Conservation (phyloP, 2,797 vertebrate species). For the Tragelaphus oryx region DNA sequence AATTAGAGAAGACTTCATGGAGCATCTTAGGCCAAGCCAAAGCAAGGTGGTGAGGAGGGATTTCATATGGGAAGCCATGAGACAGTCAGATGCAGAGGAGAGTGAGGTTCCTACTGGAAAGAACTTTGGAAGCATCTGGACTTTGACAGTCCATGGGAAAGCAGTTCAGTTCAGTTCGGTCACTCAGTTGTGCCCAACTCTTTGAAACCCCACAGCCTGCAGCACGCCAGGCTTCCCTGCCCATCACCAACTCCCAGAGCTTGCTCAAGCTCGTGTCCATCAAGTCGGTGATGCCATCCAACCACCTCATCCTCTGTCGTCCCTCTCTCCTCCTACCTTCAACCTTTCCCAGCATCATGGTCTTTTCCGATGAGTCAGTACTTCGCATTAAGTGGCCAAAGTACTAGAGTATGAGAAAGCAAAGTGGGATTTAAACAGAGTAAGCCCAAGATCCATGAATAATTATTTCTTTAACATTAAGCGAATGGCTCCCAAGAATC, state of each 20-base stretch:
- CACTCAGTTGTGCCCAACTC: background rate
- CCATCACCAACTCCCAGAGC: background rate
- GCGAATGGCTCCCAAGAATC: background rate
- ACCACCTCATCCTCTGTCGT: background rate
- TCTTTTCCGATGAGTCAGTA: background rate
- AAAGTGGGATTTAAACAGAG: background rate
- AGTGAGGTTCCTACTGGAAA: background rate
- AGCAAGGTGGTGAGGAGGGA: background rate
- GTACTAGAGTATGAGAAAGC: background rate
- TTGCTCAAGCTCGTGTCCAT: background rate
- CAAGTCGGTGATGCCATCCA: background rate
- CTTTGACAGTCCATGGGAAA: background rate
- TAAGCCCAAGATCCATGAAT: background rate
- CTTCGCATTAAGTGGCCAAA: background rate
- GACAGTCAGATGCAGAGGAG: background rate
- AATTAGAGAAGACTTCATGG: background rate
- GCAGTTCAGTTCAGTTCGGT: background rate
- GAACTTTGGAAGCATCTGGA: background rate
- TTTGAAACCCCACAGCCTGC: background rate
- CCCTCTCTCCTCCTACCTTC: background rate
- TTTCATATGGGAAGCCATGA: background rate
- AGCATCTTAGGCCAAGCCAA: background rate
- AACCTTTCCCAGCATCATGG: background rate
- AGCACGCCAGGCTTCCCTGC: background rate
- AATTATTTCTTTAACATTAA: background rate